Conservation (phyloP, 2,888 invertebrate species). For the Mystacides longicornis region DNA sequence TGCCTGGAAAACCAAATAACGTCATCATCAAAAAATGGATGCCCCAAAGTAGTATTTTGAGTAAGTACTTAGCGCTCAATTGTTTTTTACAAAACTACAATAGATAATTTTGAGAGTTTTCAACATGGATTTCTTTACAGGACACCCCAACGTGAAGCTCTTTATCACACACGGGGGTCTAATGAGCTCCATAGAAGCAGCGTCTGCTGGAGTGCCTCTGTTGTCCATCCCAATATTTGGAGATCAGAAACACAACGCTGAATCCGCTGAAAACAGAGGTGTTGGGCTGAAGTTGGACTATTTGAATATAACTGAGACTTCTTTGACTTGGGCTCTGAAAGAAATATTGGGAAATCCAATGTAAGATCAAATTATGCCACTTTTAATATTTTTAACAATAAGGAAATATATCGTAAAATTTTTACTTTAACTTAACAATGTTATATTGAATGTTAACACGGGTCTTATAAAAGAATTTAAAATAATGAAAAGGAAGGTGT, state of each 20-base stretch:
- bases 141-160: slow-evolving; percentile 36
- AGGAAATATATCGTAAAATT: no score
- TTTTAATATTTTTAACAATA: no score
- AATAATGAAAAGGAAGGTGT: no score
- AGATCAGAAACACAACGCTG: slow-evolving; percentile 31
- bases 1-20: slow-evolving; percentile 36
- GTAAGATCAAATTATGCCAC: slow-evolving; percentile 8
- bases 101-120: no score
- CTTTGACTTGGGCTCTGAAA: slow-evolving; percentile 27
- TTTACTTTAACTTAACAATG: no score
- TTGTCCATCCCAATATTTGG: slow-evolving; percentile 31
- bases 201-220: slow-evolving; percentile 39
- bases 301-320: slow-evolving; percentile 29
- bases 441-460: no score
- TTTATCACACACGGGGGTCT: slow-evolving; percentile 52
- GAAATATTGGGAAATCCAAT: slow-evolving; percentile 29
- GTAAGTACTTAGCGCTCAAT: no score
- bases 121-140: no score
- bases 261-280: slow-evolving; percentile 29
- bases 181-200: slow-evolving; percentile 43
- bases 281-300: slow-evolving; percentile 28
- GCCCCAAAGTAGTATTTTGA: slow-evolving; percentile 38
- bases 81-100: not conserved
- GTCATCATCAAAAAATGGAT: slow-evolving; percentile 41
- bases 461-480: no score